Percentiles rank a stretch among this genome's conserved stretches.
phyloP scores from a whole-genome alignment of 2,797 vertebrate genomes.

The Labeo calbasu region DNA sequence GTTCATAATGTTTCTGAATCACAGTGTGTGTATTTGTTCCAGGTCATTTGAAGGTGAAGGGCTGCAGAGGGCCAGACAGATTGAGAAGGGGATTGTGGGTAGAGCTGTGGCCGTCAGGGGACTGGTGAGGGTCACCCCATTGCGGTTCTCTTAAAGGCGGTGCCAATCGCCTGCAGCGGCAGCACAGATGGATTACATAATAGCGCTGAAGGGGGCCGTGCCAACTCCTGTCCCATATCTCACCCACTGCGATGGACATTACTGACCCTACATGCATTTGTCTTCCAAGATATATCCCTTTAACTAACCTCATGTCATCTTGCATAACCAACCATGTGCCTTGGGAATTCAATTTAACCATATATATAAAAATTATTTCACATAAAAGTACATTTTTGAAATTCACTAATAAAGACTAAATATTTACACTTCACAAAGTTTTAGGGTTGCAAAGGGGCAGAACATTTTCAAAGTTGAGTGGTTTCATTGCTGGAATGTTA shows the following conservation, averaged over 20 bases:
- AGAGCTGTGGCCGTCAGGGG: not conserved
- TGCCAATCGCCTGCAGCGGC: conserved; percentile 32
- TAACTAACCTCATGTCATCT: not conserved
- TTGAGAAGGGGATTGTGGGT: conserved; percentile 24
- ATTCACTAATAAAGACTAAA: not conserved
- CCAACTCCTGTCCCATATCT: conserved; percentile 4
- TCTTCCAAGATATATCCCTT: not conserved
- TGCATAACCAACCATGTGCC: not conserved
- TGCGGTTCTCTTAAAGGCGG: not conserved
- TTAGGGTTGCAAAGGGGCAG: not conserved
- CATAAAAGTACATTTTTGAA: not conserved
- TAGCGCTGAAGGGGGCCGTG: not conserved
- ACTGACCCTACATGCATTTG: not conserved
- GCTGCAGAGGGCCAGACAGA: conserved; percentile 18
- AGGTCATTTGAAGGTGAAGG: conserved; percentile 40
- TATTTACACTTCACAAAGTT: not conserved
- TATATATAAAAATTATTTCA: not conserved
- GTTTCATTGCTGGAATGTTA: not conserved
- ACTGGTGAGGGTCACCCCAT: conserved; percentile 17
- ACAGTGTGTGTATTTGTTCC: conserved; percentile 42
- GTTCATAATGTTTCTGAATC: conserved; percentile 8
- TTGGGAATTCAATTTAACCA: not conserved
- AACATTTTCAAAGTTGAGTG: not conserved
- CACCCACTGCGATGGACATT: conserved; percentile 9
- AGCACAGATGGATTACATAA: conserved; percentile 56